A percentile compares a stretch with the other conserved stretches of the same genome.
Evolutionary conservation across 2,888 invertebrate genomes (phyloP).

Genomic region (Tetropium fuscum): DNA sequence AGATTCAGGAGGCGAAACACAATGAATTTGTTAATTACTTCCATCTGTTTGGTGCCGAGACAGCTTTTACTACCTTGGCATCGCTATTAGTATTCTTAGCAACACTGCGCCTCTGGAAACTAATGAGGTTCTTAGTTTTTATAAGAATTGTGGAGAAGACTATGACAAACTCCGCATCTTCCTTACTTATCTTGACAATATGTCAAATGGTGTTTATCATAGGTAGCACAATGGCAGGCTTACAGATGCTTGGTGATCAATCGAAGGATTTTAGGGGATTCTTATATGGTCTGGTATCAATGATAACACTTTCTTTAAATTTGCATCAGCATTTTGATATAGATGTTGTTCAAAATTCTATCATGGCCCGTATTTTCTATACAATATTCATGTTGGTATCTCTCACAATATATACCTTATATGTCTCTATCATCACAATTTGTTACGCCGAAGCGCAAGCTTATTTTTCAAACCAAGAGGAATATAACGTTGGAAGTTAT

Average conservation of each 20-base stretch:
- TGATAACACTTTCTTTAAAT: conserved; percentile 40
- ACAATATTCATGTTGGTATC: conserved; percentile 38
- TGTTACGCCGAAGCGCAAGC: conserved; percentile 41
- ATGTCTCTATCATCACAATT: conserved; percentile 42
- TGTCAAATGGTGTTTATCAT: conserved; percentile 35
- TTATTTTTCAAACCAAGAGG: conserved; percentile 34
- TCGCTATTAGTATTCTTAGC: conserved; percentile 47
- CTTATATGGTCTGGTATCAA: conserved; percentile 29
- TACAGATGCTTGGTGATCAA: conserved; percentile 30
- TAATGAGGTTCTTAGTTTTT: conserved; percentile 44
- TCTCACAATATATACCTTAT: conserved; percentile 36
- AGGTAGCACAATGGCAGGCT: conserved; percentile 29
- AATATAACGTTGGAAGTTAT: conserved; percentile 33
- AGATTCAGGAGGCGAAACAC: conserved; percentile 36
- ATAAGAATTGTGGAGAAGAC: conserved; percentile 49
- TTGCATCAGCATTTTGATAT: conserved; percentile 32
- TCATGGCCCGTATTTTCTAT: conserved; percentile 35
- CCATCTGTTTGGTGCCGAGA: conserved; percentile 43
- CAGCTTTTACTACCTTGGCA: conserved; percentile 39
- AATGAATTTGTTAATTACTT: conserved; percentile 53
- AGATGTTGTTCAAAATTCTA: conserved; percentile 12
- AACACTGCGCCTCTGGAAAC: conserved; percentile 51
- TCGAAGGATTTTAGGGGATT: conserved; percentile 37
- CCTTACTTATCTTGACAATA: conserved; percentile 39
- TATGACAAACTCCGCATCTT: conserved; percentile 36